These are phyloP conservation scores for Lithophane semibrunnea DNA, from an alignment of 2,888 invertebrate species.

Conservation along the genomic window DNA sequence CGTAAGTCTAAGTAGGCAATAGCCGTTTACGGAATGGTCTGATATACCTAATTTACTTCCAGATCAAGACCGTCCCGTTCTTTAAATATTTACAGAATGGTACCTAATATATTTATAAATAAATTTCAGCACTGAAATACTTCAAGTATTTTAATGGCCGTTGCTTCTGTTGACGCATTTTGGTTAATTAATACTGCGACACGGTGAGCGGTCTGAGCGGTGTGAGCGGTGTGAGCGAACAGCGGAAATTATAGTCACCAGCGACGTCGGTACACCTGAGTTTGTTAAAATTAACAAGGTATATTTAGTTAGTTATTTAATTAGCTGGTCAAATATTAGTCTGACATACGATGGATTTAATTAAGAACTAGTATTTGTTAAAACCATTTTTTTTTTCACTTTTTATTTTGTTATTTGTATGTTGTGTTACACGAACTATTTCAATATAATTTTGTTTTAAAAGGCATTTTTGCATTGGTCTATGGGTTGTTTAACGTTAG, in stretches of 20 bases:
- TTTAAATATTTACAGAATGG: conserved; percentile 3
- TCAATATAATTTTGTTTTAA: not conserved
- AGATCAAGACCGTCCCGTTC: not conserved
- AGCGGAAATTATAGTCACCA: conserved; percentile 57
- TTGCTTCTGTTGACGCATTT: conserved; percentile 53
- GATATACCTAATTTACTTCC: not conserved
- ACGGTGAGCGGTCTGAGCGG: conserved; percentile 28
- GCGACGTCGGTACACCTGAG: not conserved
- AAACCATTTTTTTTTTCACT: too few species aligned
- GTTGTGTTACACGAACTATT: too few species aligned
- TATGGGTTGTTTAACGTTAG: not conserved
- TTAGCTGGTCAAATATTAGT: not conserved
- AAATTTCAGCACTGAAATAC: conserved; percentile 30
- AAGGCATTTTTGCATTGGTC: not conserved
- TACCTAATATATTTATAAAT: not conserved
- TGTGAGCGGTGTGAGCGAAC: conserved; percentile 16
- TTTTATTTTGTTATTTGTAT: too few species aligned
- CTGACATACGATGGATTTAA: not conserved
- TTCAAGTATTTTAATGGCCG: conserved; percentile 46
- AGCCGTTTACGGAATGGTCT: not conserved
- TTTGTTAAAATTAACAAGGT: conserved; percentile 42
- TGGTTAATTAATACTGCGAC: conserved; percentile 57
- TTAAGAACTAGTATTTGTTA: not conserved
- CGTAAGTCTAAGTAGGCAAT: too few species aligned
- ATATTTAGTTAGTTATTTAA: conserved; percentile 8